Base-by-base conservation (phyloP, 2,888 invertebrate genomes). In the Cheilosia scutellata region DNA sequence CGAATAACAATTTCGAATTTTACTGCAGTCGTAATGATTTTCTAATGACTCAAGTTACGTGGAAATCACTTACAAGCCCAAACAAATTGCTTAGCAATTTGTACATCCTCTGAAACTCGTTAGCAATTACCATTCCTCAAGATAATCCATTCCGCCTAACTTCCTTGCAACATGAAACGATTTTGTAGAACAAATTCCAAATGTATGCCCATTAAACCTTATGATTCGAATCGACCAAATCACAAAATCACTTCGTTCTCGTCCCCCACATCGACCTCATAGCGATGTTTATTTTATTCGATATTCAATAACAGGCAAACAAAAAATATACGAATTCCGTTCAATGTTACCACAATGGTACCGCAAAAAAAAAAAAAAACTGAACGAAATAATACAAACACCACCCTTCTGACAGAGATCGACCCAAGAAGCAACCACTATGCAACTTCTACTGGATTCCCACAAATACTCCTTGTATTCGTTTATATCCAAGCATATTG, bases 281-380 rank as follows among this genome's bases (percentile, higher is more conserved):
- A n/a, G 29, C 37, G 58, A 72, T 72, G 66, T 79, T 79, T 79
- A 57, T 72, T 63, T 65, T 42, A 58, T 79, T 79, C 72, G 72
- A 63, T 58, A 58, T 40, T 42, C 79, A 72, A 79, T 71, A 57
- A 78, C 31, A 42, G 55, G 9, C n/a, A 42, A 27, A 42, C 5
- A 58, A 16, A 55, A 47, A 62, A 40, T 4, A 37, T 11, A n/a
- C 44, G 29, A 47, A 66, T 55, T 55, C 37, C 57, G 57, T 37
- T 71, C 27, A 60, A 55, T 13, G 47, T 70, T 70, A 16, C 66
- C 57, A 58, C 51, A 60, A 37, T 53, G 53, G 53, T 62, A 78
- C 57, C 70, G 33, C 62, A 55, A 63, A 53, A 40, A 44, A 9
- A 2, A 60, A 58, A 70, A 42, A 72, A 72, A n/a, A n/a, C n/a